Base-by-base conservation (phyloP, 2,888 invertebrate species). In the Parelbella ahira region DNA sequence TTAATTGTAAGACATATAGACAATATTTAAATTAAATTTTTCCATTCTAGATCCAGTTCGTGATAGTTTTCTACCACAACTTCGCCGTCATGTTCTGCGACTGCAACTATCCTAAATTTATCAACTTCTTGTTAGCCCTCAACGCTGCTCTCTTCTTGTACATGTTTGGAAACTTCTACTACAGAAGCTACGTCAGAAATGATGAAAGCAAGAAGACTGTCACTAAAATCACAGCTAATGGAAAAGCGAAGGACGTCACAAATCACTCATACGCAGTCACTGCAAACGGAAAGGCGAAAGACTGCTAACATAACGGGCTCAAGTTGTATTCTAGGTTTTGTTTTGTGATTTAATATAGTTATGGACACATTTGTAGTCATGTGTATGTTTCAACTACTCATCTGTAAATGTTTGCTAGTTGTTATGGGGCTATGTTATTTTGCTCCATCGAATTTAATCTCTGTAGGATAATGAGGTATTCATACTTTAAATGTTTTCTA, bases 91-190 rank as follows among this genome's bases (percentile, higher is more conserved):
- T 91, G 84, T 90, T 93, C 59, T 87, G 90, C 48, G 92, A 90
- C 51, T 93, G 93, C 73, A 90, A 91, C 63, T 92, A 92, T 57
- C 93, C 94, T 0, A 93, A 92, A 60, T 69, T 87, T 6, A 89
- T 94, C 53, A 90, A 91, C 29, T 89, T 90, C 49, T 81, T 94
- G 30, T 88, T 94, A 8, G 77, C 89, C 0, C 77, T 92, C 33
- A 94, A 94, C 63, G 90, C 93, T 7, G 78, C 88, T 0, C 81
- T 93, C 3, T 95, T 94, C 73, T 84, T 94, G 1, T 94, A 94
- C 60, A 90, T 95, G 82, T 95, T 95, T 60, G 91, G 92, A 24
- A 90, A 92, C 51, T 95, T 94, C 68, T 95, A 94, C 69, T 82
- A 91, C 33, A 86, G 84, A 44, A 92, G 89, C 52, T 94, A 94